Percentiles rank a stretch among this genome's conserved stretches.
These are phyloP conservation scores for Xerus rutilus DNA, from an alignment of 2,797 vertebrate species.

Conservation along the genomic window DNA sequence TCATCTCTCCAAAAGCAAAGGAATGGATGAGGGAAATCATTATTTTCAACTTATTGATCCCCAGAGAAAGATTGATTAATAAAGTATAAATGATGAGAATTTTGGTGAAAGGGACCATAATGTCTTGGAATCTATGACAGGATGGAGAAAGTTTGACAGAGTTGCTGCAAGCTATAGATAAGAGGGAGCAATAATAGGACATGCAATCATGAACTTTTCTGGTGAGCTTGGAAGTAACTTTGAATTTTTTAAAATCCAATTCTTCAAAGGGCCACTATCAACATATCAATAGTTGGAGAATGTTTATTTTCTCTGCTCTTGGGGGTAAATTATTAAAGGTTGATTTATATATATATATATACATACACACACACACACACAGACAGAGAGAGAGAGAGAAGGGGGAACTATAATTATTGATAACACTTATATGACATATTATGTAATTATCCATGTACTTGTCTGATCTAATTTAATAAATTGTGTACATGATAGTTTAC, in stretches of 20 bases:
- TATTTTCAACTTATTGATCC: not conserved
- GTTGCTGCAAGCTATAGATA: not conserved
- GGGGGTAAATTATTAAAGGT: not conserved
- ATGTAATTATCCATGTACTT: not conserved
- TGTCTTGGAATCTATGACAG: not conserved
- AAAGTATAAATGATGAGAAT: not conserved
- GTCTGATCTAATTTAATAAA: not conserved
- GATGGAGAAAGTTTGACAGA: not conserved
- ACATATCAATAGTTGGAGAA: not conserved
- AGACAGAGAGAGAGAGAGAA: too few relatives aligned
- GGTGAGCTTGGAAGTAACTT: not conserved
- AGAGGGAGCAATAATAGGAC: not conserved
- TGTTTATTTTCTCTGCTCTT: conserved; percentile 10
- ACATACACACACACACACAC: not conserved
- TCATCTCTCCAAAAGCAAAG: not conserved
- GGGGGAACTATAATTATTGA: not conserved
- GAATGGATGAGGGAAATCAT: not conserved
- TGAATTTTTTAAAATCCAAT: not conserved
- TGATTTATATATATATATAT: not conserved
- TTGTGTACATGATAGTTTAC: not conserved
- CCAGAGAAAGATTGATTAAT: not conserved
- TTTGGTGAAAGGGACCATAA: not conserved
- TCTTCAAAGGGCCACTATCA: not conserved
- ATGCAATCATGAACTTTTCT: not conserved
- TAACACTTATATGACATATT: not conserved